Evolutionary conservation across 2,797 vertebrate genomes (phyloP), one percentile per base, ranked within the genome.

Genomic region (Muraenolepis orangiensis): DNA sequence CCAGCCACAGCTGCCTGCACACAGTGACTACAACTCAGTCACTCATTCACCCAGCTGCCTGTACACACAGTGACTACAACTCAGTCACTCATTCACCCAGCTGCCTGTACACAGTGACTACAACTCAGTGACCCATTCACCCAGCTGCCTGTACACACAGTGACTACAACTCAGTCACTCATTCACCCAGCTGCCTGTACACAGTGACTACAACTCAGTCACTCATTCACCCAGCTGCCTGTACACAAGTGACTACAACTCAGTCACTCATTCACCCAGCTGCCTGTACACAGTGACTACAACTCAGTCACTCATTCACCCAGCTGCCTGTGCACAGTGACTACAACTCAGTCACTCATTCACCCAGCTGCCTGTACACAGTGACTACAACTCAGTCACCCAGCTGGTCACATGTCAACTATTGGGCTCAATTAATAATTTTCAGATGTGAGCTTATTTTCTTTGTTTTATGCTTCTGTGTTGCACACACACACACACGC

Each of bases 391-490:
- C 23, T 73, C 40, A 70, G 71, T 78, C 71, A 36, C 18, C 40
- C 28, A 30, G 28, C 40, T 26, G 40, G 18, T n/a, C 38, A 64
- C 28, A 36, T 40, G 32, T 70, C 46, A 69, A 76, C 38, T n/a
- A 64, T n/a, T 84, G 81, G 81, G 84, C 86, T 87, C 78, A 82
- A 81, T 88, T 85, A 80, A 69, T 87, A 81, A 42, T 73, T 72
- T 82, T 84, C 74, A 82, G 78, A 77, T 76, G 66, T 66, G 29
- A 74, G 74, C 18, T 80, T 73, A 81, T 77, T 32, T 26, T 36
- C 61, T 57, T 5, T 57, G 20, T 46, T 30, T 51, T 32, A 18
- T 74, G 66, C 70, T 29, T 79, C 66, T 77, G 78, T 73, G 74
- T 71, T 66, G 20, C 0, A 6, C 74, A 67, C 20, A 72, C 71